These are phyloP conservation scores for Cephus sareptanus DNA, from an alignment of 2,888 invertebrate genomes.

Conservation along the genomic window DNA sequence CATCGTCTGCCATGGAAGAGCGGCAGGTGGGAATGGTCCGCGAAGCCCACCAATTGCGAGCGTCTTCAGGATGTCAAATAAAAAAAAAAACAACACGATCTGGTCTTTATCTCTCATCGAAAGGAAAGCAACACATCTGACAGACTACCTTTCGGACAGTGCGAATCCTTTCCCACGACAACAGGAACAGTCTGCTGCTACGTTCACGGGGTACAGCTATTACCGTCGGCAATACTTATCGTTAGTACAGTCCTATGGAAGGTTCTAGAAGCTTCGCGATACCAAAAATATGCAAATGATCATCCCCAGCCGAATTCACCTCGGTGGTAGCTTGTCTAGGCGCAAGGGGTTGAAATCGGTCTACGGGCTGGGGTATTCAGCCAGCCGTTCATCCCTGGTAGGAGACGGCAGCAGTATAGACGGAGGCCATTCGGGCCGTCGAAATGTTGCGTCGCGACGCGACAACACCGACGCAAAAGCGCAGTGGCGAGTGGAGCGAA, in stretches of 20 bases:
- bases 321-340: neutral
- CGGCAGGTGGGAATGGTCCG: slow-evolving; percentile 41
- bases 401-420: neutral
- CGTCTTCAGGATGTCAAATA: slow-evolving; percentile 23
- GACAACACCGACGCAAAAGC: slow-evolving; percentile 27
- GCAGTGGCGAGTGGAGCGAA: slow-evolving; percentile 24
- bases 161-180: neutral
- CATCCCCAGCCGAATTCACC: neutral
- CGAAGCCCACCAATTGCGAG: slow-evolving; percentile 39
- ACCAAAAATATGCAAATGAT: neutral
- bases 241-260: neutral
- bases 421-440: neutral
- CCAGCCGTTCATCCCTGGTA: neutral
- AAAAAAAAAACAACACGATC: neutral
- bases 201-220: neutral
- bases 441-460: neutral
- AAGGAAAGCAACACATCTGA: neutral
- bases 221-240: neutral
- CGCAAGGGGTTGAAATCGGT: neutral
- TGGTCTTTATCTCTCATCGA: neutral
- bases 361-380: neutral
- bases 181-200: neutral
- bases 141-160: neutral
- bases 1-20: slow-evolving; percentile 27
- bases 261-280: neutral